Evolutionary conservation across 1,140 invertebrate species (phyloP).

Genomic region (Apis florea): DNA sequence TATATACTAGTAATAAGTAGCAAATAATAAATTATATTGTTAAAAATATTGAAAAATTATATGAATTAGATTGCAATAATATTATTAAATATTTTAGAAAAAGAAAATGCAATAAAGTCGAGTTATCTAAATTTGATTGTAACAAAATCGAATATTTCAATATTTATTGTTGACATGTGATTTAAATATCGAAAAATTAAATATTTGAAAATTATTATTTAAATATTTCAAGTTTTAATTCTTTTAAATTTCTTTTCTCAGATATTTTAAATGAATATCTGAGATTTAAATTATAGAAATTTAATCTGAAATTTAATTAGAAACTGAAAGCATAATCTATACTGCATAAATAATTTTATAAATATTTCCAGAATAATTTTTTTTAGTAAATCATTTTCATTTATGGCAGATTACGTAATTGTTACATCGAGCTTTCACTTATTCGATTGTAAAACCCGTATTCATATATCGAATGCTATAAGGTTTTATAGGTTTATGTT

Average conservation of each 20-base stretch:
- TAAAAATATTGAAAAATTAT: background rate
- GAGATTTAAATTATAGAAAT: background rate
- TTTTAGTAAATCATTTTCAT: background rate
- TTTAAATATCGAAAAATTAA: background rate
- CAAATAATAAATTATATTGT: background rate
- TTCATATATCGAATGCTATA: conserved; percentile 19
- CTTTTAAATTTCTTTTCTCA: too few relatives aligned
- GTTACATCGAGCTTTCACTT: background rate
- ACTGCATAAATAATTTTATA: background rate
- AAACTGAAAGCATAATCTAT: background rate
- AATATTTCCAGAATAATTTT: background rate
- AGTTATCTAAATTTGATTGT: background rate
- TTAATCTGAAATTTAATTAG: background rate
- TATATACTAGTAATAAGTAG: too few relatives aligned
- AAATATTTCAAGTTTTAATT: background rate
- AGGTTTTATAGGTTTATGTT: conserved; percentile 20
- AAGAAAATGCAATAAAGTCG: background rate
- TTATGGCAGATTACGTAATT: conserved; percentile 13
- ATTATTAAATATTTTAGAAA: background rate
- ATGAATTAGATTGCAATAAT: background rate
- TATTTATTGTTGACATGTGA: too few relatives aligned
- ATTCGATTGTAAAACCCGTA: conserved; percentile 26
- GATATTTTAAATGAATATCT: background rate
- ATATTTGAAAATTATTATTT: background rate
- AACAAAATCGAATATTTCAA: background rate